Percentiles rank a stretch among this genome's conserved stretches.
These are phyloP conservation scores for Brevimyrus niger DNA, from an alignment of 2,113 vertebrate species.

Conservation along the genomic window DNA sequence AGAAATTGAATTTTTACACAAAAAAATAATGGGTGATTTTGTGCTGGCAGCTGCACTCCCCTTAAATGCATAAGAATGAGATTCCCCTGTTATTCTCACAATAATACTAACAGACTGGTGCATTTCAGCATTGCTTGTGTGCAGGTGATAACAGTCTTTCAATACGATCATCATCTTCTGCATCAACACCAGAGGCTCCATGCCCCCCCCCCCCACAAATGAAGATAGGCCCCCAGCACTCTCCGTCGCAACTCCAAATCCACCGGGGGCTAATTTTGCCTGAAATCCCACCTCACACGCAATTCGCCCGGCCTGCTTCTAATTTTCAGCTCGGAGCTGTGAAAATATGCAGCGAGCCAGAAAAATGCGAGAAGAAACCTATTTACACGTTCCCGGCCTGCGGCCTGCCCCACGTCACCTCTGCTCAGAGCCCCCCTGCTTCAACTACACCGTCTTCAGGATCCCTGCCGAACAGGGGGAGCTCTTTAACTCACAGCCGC, in stretches of 20 bases:
- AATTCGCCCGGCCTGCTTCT: slow-evolving; percentile 28
- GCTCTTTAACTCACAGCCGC: neutral
- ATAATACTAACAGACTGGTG: neutral
- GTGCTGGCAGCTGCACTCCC: neutral
- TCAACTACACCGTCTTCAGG: neutral
- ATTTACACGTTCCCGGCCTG: slow-evolving; percentile 41
- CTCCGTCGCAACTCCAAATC: slow-evolving; percentile 36
- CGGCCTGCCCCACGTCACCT: slow-evolving; percentile 36
- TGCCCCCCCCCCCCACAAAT: neutral
- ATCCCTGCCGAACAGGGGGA: neutral
- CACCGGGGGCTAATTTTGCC: slow-evolving; percentile 48
- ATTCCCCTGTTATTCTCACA: neutral
- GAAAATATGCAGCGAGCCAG: slow-evolving; percentile 53
- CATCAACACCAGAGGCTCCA: neutral
- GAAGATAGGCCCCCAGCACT: neutral
- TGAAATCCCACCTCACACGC: slow-evolving; percentile 58
- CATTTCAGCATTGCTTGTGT: neutral
- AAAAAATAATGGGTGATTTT: neutral
- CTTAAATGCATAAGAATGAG: neutral
- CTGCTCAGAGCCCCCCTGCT: slow-evolving; percentile 6
- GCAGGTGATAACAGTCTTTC: neutral
- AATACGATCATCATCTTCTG: neutral
- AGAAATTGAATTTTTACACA: neutral
- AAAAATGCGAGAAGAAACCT: slow-evolving; percentile 36
- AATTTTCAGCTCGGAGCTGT: slow-evolving; percentile 31